Evolutionary conservation across 1,140 invertebrate genomes (phyloP).

Genomic region (Drosophila ficusphila): DNA sequence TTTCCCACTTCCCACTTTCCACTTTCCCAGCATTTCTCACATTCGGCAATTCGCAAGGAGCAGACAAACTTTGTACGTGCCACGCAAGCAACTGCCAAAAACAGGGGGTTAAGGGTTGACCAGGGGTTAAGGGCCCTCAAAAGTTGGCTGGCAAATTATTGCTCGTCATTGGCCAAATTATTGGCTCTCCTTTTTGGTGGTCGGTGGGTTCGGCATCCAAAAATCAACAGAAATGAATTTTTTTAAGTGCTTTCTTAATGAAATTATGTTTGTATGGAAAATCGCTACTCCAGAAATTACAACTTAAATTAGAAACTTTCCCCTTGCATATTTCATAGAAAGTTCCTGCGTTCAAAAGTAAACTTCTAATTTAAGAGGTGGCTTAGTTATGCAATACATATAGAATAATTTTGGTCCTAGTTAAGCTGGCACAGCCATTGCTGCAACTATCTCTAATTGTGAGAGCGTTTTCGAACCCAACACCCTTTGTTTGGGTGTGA

Average conservation of each 20-base stretch:
- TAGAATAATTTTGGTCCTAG: slow-evolving; percentile 40
- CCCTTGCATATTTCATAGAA: no score
- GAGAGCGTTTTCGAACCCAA: slow-evolving; percentile 32
- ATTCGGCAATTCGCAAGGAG: slow-evolving; percentile 42
- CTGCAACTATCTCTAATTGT: slow-evolving; percentile 62
- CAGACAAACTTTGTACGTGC: slow-evolving; percentile 80
- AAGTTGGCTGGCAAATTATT: slow-evolving; percentile 72
- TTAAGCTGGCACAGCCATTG: slow-evolving; percentile 20
- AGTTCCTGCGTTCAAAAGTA: no score
- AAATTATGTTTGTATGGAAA: no score
- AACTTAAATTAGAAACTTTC: no score
- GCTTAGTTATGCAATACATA: no score
- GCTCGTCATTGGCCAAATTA: slow-evolving; percentile 78
- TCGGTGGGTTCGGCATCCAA: no score
- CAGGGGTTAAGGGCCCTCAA: slow-evolving; percentile 23
- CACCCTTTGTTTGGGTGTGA: neutral
- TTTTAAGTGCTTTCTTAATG: no score
- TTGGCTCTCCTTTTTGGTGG: slow-evolving; percentile 32
- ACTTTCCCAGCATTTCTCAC: slow-evolving; percentile 36
- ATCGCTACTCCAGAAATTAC: no score
- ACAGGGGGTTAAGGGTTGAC: neutral
- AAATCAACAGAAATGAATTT: no score
- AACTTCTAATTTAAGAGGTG: no score
- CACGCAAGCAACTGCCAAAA: slow-evolving; percentile 35
- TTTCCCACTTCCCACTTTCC: slow-evolving; percentile 10